Evolutionary conservation across 2,797 vertebrate species (phyloP), one percentile per base, ranked within the genome.

Genomic region (Melanotaenia maccullochi): DNA sequence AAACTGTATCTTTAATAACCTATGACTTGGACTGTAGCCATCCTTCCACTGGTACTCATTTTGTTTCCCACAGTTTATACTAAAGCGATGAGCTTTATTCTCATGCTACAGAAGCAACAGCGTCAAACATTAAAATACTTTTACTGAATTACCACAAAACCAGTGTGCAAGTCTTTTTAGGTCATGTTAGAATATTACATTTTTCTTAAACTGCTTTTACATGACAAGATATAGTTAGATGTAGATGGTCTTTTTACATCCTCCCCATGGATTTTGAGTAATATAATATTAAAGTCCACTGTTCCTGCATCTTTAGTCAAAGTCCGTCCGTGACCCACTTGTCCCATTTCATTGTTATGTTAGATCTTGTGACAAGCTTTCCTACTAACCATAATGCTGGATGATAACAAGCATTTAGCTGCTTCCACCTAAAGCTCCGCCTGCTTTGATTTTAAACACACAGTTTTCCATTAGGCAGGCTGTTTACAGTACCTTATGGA

Each of bases 361-460:
- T 55, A 30, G 35, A 52, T 40, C 49, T 52, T 28, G 22, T 58
- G 28, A 30, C 51, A 82, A 25, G 33, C 28, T 61, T 65, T 60
- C 25, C 24, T 47, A 16, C 36, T 63, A 9, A 13, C 33, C 25
- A 32, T 56, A 7, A 57, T 25, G 25, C 55, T 12, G 5, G 0
- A 58, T 36, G 38, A 59, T 36, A 30, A 30, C 28, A 47, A 47
- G 58, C 20, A 44, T 65, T 73, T 69, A 64, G 16, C 35, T 63
- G 33, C 30, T 38, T 52, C 62, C 63, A 13, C 22, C 63, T 51
- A 18, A 60, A 66, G 5, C 33, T 66, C n/a, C 58, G 59, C 61
- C 57, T 69, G 71, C 68, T 82, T 74, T 61, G 54, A 67, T 75
- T 73, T 33, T 5, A 57, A 35, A 20, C 28, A 60, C 79, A 62